Evolutionary conservation across 2,888 invertebrate species (phyloP).

Genomic region (Tipula lateralis): DNA sequence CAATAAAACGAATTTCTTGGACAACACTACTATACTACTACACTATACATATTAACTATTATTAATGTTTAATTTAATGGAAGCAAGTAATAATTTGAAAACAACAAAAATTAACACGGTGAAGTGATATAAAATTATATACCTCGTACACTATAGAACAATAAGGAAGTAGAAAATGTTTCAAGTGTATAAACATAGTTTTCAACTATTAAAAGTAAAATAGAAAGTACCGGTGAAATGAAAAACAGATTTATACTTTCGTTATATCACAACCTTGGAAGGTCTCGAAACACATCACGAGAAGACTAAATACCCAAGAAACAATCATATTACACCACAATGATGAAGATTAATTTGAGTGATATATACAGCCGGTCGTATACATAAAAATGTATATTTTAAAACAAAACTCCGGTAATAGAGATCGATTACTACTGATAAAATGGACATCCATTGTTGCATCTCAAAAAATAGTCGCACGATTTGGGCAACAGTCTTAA

Average conservation of each 20-base stretch:
- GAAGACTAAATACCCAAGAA: too few relatives aligned
- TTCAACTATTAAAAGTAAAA: neutral
- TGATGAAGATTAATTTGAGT: neutral
- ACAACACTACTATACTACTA: neutral
- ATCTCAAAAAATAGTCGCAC: neutral
- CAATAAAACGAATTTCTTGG: neutral
- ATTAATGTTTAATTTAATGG: neutral
- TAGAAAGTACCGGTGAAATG: constrained; percentile 2
- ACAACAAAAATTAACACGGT: neutral
- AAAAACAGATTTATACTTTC: neutral
- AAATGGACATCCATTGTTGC: neutral
- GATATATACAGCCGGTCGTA: neutral
- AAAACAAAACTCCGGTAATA: neutral
- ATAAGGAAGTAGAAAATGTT: neutral
- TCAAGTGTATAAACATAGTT: constrained; percentile 4
- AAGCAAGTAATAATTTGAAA: neutral
- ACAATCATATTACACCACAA: neutral
- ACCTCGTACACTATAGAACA: neutral
- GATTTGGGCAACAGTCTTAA: neutral
- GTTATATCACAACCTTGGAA: neutral
- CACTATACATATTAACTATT: neutral
- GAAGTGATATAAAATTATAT: neutral
- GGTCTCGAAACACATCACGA: neutral
- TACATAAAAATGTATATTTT: neutral
- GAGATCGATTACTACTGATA: neutral